Conservation (phyloP, 2,797 vertebrate species). For the Hemitrygon akajei region DNA sequence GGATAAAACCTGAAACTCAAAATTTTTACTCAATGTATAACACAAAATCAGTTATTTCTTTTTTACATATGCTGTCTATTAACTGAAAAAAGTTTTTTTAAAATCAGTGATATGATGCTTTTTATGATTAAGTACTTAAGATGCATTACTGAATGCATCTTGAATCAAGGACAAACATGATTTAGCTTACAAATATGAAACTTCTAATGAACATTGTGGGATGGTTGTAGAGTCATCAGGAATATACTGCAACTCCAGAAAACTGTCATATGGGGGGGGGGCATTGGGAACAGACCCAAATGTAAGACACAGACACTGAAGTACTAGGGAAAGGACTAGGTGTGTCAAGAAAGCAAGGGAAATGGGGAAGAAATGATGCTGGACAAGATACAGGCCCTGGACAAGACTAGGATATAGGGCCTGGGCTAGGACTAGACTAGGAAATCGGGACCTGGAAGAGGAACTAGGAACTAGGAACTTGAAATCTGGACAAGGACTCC, state of each 20-base stretch:
- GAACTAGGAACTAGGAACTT: no score
- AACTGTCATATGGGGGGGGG: no score
- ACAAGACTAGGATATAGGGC: no score
- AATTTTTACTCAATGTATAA: background rate
- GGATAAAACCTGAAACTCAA: background rate
- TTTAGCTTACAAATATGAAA: background rate
- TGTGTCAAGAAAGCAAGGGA: no score
- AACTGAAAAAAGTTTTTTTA: background rate
- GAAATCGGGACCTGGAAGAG: no score
- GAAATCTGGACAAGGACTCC: no score
- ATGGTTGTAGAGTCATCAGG: background rate
- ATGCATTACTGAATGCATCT: background rate
- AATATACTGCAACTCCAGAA: background rate
- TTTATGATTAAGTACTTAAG: background rate
- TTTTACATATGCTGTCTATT: background rate
- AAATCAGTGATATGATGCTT: background rate
- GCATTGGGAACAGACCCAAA: no score
- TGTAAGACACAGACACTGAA: no score
- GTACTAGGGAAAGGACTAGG: no score
- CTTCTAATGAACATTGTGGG: background rate
- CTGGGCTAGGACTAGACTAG: no score
- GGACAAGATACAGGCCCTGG: no score
- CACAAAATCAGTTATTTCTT: background rate
- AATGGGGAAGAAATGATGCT: no score
- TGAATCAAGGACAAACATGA: background rate